Evolutionary conservation across 2,797 vertebrate genomes (phyloP).

Genomic region (Hafferia zeledoni): DNA sequence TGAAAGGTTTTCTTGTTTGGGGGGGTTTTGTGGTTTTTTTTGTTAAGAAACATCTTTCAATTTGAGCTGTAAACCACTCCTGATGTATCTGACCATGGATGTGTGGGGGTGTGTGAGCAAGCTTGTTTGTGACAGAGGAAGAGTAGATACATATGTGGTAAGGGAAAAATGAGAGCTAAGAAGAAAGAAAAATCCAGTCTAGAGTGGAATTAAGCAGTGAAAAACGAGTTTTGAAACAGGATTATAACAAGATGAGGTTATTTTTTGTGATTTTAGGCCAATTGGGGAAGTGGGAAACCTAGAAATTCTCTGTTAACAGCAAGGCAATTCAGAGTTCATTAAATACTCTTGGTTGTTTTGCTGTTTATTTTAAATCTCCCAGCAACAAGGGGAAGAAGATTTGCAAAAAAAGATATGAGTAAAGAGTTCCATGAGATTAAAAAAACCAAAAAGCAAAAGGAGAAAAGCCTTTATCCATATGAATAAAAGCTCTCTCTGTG

Average conservation of each 20-base stretch:
- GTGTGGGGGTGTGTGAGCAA: slow-evolving; percentile 49
- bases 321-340: slow-evolving; percentile 53
- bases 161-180: background rate
- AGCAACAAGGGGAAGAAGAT: slow-evolving; percentile 44
- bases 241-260: slow-evolving; percentile 44
- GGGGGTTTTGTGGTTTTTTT: background rate
- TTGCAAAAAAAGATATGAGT: slow-evolving; percentile 21
- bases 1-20: background rate
- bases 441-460: background rate
- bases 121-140: slow-evolving; percentile 31
- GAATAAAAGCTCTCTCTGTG: background rate
- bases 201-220: slow-evolving; percentile 23
- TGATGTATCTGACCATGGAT: slow-evolving; percentile 22
- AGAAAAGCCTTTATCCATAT: background rate
- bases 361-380: slow-evolving; percentile 62
- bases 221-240: slow-evolving; percentile 28
- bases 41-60: slow-evolving; percentile 6
- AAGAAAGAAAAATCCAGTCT: slow-evolving; percentile 47
- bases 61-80: slow-evolving; percentile 30
- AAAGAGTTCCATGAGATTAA: background rate
- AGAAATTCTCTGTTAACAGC: slow-evolving; percentile 49
- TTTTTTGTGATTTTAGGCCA: slow-evolving; percentile 39
- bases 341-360: slow-evolving; percentile 23
- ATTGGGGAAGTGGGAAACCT: slow-evolving; percentile 47
- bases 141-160: slow-evolving; percentile 22